Conservation (phyloP, 1,140 invertebrate species). For the Chrysomallon squamiferum region DNA sequence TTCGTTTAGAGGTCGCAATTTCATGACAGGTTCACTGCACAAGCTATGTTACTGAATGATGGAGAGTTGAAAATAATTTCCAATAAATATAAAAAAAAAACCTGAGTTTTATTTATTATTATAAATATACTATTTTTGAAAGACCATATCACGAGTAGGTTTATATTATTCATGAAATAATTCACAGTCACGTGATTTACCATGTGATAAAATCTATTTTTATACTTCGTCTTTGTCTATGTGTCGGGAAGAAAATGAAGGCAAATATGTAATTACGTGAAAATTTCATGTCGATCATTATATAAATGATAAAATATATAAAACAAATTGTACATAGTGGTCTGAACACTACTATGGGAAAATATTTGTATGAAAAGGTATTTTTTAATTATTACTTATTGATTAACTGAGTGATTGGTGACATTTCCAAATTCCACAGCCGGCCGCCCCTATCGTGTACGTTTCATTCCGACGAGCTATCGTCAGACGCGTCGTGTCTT, state of each 20-base stretch:
- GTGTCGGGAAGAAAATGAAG: not conserved
- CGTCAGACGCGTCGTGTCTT: no score
- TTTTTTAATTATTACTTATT: not conserved
- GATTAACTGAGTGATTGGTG: no score
- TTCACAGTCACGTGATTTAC: conserved; percentile 4
- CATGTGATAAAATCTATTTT: conserved; percentile 5
- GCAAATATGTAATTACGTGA: not conserved
- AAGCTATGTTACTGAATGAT: no score
- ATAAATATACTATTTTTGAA: not conserved
- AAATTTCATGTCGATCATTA: not conserved
- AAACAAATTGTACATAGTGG: not conserved
- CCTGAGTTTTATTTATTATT: not conserved
- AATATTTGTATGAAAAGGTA: not conserved
- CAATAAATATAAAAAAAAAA: no score
- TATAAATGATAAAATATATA: conserved; percentile 1
- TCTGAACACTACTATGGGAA: not conserved
- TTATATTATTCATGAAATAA: not conserved
- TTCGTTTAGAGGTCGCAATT: no score
- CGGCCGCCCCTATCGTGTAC: no score
- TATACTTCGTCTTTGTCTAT: conserved; percentile 3
- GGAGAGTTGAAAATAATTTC: no score
- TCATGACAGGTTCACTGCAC: no score
- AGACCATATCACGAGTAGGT: not conserved
- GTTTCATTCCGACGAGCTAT: no score
- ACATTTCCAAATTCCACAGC: no score